A percentile compares a stretch with the other conserved stretches of the same genome.
Evolutionary conservation across 2,113 vertebrate genomes (phyloP).

Genomic region (Cyanistes caeruleus): DNA sequence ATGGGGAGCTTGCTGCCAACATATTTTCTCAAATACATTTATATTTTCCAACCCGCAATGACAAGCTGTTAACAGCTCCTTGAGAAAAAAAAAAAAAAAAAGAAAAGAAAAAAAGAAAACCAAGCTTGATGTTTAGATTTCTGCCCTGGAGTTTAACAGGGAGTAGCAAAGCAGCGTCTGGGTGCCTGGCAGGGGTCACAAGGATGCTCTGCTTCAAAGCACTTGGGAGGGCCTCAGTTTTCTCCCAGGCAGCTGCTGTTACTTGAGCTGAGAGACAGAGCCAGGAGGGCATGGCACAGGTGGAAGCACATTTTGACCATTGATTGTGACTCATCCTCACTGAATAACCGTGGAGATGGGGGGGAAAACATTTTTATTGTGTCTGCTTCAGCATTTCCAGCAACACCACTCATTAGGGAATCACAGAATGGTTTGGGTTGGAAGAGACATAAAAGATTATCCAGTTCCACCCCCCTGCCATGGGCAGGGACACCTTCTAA

Average conservation of each 20-base stretch:
- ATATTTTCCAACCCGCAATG: not conserved
- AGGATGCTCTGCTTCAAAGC: not conserved
- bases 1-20: not conserved
- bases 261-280: not conserved
- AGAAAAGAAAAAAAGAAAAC: not conserved
- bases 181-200: not conserved
- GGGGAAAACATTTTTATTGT: not conserved
- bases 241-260: not conserved
- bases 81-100: not conserved
- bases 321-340: not conserved
- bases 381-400: not conserved
- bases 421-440: not conserved
- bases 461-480: not conserved
- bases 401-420: not conserved
- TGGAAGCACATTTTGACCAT: not conserved
- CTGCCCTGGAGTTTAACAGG: not conserved
- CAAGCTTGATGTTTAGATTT: not conserved
- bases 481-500: not conserved
- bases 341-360: rapidly evolving
- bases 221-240: not conserved
- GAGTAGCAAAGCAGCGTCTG: rapidly evolving
- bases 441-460: not conserved
- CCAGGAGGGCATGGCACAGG: not conserved
- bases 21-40: constrained; percentile 30
- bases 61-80: not conserved